Conservation (phyloP, 30 jellyfish, hydroid and myxozoan genomes). For the Hydra vulgaris region DNA sequence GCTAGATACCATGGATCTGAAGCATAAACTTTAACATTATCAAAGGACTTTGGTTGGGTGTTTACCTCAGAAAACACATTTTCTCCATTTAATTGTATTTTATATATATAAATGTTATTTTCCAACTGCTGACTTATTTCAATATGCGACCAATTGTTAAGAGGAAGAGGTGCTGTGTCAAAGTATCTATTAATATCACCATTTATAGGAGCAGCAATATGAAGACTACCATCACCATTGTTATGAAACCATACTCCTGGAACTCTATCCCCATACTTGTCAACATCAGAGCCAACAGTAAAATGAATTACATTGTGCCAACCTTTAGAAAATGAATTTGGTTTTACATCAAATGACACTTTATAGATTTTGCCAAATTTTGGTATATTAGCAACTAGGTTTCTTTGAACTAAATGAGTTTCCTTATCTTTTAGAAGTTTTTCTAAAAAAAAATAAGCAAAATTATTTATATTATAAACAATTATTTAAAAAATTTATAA, state of each 20-base stretch:
- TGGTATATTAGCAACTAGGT: not conserved
- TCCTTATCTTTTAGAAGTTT: not conserved
- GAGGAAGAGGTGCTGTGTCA: not conserved
- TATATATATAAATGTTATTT: not conserved
- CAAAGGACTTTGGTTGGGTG: not conserved
- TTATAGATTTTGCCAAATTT: not conserved
- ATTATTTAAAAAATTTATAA: too few species aligned
- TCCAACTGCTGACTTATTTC: not conserved
- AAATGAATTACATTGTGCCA: slow-evolving; percentile 7
- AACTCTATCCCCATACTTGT: slow-evolving; percentile 1
- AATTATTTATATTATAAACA: too few species aligned
- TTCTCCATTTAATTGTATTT: not conserved
- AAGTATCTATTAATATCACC: not conserved
- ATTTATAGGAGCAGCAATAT: not conserved
- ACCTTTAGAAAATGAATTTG: not conserved
- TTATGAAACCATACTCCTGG: slow-evolving; percentile 18
- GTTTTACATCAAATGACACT: slow-evolving; percentile 12
- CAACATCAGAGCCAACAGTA: not conserved
- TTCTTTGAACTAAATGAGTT: not conserved
- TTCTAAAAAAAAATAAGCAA: too few species aligned
- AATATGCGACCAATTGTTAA: not conserved
- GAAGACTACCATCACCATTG: not conserved
- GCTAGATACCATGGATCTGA: slow-evolving; percentile 5
- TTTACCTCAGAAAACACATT: not conserved
- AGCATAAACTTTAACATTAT: slow-evolving; percentile 4